Percentiles rank a stretch among this genome's conserved stretches.
Conservation (phyloP, 2,888 invertebrate genomes). For the Dorcus parallelipipedus region DNA sequence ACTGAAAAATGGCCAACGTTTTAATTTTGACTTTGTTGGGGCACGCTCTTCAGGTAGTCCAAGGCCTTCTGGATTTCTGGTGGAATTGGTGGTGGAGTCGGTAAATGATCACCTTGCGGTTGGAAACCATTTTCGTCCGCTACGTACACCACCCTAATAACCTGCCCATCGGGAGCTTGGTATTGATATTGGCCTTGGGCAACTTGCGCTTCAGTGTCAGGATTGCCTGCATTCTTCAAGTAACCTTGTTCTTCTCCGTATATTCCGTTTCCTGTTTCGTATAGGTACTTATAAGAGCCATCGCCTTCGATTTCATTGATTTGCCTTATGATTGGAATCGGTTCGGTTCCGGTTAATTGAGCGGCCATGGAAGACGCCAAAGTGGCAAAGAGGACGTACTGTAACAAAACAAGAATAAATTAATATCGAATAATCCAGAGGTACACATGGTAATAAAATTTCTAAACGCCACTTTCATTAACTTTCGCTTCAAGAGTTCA, state of each 20-base stretch:
- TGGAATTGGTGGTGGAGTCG: slow-evolving; percentile 60
- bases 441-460: no score
- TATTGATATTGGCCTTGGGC: slow-evolving; percentile 51
- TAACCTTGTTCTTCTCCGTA: slow-evolving; percentile 44
- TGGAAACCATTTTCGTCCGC: slow-evolving; percentile 40
- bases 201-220: slow-evolving; percentile 42
- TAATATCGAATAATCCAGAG: no score
- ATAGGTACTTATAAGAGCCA: slow-evolving; percentile 49
- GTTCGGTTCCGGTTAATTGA: slow-evolving; percentile 19
- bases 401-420: no score
- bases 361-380: background rate
- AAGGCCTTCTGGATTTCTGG: slow-evolving; percentile 50
- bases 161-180: slow-evolving; percentile 51
- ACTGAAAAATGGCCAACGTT: no score
- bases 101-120: slow-evolving; percentile 42
- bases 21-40: no score
- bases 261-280: slow-evolving; percentile 57
- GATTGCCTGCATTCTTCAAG: slow-evolving; percentile 37
- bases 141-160: slow-evolving; percentile 22
- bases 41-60: slow-evolving; percentile 5
- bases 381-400: no score
- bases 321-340: slow-evolving; percentile 38
- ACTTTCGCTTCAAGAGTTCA: no score
- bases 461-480: no score
- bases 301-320: slow-evolving; percentile 49